Conservation (phyloP, 2,888 invertebrate genomes). For the Lepidocyrtinus sp. region DNA sequence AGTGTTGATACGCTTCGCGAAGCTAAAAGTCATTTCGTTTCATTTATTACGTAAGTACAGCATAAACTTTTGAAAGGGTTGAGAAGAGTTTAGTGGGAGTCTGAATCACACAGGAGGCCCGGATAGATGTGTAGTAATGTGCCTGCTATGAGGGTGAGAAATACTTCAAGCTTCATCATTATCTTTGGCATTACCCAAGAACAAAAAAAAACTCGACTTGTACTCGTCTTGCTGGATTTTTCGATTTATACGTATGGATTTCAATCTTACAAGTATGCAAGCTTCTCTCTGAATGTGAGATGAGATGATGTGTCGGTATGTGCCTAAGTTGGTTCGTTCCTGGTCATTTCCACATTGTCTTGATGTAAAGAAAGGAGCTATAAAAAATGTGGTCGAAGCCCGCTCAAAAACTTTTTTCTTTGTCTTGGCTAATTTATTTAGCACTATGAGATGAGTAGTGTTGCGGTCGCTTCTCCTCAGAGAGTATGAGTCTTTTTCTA, state of each 20-base stretch:
- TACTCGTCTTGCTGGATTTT: slow-evolving; percentile 49
- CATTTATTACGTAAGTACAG: slow-evolving; percentile 30
- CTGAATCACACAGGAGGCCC: too few relatives aligned
- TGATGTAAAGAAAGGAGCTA: slow-evolving; percentile 9
- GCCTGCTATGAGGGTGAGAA: slow-evolving; percentile 1
- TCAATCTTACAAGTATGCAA: background rate
- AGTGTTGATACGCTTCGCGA: slow-evolving; percentile 45
- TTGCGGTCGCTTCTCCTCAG: background rate
- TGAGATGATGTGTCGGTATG: background rate
- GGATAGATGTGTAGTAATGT: background rate
- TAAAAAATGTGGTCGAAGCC: slow-evolving; percentile 55
- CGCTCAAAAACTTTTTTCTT: slow-evolving; percentile 50
- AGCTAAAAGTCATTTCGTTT: slow-evolving; percentile 53
- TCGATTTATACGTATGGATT: slow-evolving; percentile 12
- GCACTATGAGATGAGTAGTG: slow-evolving; percentile 29
- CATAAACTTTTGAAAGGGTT: background rate
- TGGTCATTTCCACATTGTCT: slow-evolving; percentile 8
- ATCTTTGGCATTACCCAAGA: slow-evolving; percentile 8
- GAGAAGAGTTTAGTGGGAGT: slow-evolving; percentile 36
- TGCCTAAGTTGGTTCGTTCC: background rate
- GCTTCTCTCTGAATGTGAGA: background rate
- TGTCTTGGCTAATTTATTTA: slow-evolving; percentile 51
- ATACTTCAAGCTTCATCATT: slow-evolving; percentile 18
- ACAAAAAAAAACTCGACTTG: slow-evolving; percentile 12
- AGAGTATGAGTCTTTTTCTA: background rate